Conservation (phyloP, 2,113 vertebrate species). For the Corynorhinus townsendii region DNA sequence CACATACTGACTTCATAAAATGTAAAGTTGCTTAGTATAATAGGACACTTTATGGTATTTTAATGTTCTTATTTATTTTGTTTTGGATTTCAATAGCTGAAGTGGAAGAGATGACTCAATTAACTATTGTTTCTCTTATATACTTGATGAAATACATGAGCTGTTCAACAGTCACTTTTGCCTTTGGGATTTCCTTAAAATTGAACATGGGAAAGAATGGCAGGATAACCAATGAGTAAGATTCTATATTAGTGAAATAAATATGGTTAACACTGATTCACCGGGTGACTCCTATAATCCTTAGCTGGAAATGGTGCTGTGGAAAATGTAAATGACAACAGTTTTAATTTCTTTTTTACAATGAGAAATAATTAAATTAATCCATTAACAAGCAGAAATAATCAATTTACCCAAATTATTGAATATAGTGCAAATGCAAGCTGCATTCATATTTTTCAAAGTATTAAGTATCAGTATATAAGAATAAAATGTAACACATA, state of each 20-base stretch:
- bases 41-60: not conserved
- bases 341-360: not conserved
- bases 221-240: constrained; percentile 27
- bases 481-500: not conserved
- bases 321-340: not conserved
- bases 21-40: not conserved
- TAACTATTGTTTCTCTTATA: not conserved
- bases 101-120: not conserved
- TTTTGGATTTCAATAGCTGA: not conserved
- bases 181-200: not conserved
- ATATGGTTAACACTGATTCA: not conserved
- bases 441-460: not conserved
- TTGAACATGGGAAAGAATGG: not conserved
- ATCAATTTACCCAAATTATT: not conserved
- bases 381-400: not conserved
- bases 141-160: not conserved
- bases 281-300: not conserved
- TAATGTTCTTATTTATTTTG: not conserved
- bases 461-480: not conserved
- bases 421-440: not conserved
- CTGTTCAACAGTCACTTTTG: constrained; percentile 25
- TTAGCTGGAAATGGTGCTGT: not conserved
- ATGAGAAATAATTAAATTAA: not conserved
- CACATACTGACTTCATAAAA: not conserved
- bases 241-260: not conserved